Conservation (phyloP, 2,113 vertebrate species). For the Phoenicopterus ruber region DNA sequence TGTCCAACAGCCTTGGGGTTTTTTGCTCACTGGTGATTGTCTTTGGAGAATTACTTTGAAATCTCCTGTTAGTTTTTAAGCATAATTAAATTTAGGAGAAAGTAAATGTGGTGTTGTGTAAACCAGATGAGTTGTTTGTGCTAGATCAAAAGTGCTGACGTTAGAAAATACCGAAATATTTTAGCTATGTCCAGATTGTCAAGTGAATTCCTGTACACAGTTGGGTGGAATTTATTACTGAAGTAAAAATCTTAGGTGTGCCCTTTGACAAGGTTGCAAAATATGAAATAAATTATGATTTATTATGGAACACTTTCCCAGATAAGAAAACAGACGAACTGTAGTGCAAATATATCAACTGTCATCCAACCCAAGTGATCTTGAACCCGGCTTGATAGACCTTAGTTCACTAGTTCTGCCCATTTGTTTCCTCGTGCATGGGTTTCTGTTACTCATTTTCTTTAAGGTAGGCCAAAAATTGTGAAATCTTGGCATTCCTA, state of each 20-base stretch:
- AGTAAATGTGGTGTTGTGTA: neutral
- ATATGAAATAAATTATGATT: constrained; percentile 53
- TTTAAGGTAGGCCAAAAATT: constrained; percentile 22
- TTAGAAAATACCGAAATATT: constrained; percentile 28
- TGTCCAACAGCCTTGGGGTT: neutral
- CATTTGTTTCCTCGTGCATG: constrained; percentile 2
- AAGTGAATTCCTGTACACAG: constrained; percentile 15
- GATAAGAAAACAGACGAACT: constrained; percentile 55
- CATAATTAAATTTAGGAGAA: neutral
- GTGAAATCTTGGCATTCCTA: constrained; percentile 32
- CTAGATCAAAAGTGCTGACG: neutral
- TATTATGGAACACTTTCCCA: constrained; percentile 41
- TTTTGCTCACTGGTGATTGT: neutral
- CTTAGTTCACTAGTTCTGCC: constrained; percentile 14
- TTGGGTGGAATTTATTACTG: constrained; percentile 32
- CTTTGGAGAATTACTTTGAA: neutral
- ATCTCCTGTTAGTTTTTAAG: neutral
- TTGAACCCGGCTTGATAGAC: constrained; percentile 25
- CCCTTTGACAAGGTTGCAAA: constrained; percentile 42
- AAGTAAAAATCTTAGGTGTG: constrained; percentile 52
- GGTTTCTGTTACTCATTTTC: neutral
- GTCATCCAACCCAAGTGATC: constrained; percentile 3
- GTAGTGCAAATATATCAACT: neutral
- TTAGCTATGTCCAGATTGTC: constrained; percentile 1
- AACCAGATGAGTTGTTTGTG: neutral